A percentile compares a stretch with the other conserved stretches of the same genome.
Conservation (phyloP, 1,140 invertebrate species). For the Solenopsis invicta region DNA sequence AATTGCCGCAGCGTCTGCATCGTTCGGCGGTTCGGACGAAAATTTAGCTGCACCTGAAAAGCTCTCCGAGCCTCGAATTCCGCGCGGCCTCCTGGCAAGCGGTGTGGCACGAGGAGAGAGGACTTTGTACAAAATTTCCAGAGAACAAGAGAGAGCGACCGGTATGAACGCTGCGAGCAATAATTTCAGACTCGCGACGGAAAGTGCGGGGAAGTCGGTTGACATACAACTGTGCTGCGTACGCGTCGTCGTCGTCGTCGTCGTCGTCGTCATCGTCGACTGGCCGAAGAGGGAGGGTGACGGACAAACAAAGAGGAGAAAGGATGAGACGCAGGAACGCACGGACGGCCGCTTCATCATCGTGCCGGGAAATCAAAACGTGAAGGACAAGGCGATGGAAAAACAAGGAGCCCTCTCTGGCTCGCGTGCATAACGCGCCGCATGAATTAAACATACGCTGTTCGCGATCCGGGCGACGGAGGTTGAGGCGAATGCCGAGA, state of each 20-base stretch:
- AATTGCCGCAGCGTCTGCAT: conserved; percentile 21
- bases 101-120: background rate
- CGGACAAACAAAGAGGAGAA: background rate
- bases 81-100: background rate
- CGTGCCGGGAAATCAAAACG: conserved; percentile 49
- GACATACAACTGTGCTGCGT: background rate
- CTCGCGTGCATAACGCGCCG: conserved; percentile 50
- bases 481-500: conserved; percentile 32
- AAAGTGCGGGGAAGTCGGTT: conserved; percentile 25
- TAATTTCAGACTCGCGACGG: conserved; percentile 17
- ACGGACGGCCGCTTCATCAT: conserved; percentile 7
- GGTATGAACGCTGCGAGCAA: no score
- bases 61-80: background rate
- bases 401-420: conserved; percentile 27
- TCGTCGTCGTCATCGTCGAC: no score
- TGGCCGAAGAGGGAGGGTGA: no score
- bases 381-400: conserved; percentile 40
- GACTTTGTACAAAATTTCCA: background rate
- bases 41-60: conserved; percentile 10
- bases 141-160: no score
- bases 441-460: conserved; percentile 62
- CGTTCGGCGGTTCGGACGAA: background rate
- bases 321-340: conserved; percentile 14
- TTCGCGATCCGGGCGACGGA: conserved; percentile 36
- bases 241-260: background rate